These are phyloP conservation scores for Brachypodius melanocephalos DNA, from an alignment of 2,113 vertebrate genomes.

Conservation along the genomic window DNA sequence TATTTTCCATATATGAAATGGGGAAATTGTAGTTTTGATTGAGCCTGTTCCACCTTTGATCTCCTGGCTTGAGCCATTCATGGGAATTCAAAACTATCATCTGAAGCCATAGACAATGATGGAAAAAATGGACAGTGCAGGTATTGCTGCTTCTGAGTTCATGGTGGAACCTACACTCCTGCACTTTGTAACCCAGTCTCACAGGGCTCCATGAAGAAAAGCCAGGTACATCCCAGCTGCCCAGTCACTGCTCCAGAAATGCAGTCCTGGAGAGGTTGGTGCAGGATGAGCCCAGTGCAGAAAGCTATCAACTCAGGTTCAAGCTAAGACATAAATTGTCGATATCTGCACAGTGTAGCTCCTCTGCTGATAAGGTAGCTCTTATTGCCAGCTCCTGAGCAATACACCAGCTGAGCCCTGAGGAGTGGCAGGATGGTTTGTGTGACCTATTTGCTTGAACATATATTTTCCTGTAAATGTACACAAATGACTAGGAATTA, in stretches of 20 bases:
- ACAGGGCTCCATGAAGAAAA: not conserved
- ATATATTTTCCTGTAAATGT: not conserved
- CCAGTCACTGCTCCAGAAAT: not conserved
- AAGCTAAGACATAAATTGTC: not conserved
- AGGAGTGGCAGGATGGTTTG: rapidly evolving
- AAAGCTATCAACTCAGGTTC: too few relatives aligned
- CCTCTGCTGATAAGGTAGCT: not conserved
- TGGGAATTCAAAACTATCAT: not conserved
- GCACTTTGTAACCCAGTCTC: not conserved
- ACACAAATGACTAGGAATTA: not conserved
- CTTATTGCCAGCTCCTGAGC: not conserved
- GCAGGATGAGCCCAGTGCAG: not conserved
- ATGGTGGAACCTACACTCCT: not conserved
- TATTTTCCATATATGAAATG: not conserved
- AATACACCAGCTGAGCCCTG: not conserved
- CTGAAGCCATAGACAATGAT: not conserved
- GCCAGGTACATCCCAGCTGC: not conserved
- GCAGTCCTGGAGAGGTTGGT: not conserved
- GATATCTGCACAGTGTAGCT: not conserved
- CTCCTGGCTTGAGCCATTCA: not conserved
- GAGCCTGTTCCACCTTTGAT: not conserved
- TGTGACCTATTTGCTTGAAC: not conserved
- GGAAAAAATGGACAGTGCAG: not conserved
- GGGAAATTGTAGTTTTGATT: not conserved
- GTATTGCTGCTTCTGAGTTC: not conserved